Percentiles rank a stretch among this genome's conserved stretches.
These are phyloP conservation scores for Xylocopa sonorina DNA, from an alignment of 1,140 invertebrate species.

Conservation along the genomic window DNA sequence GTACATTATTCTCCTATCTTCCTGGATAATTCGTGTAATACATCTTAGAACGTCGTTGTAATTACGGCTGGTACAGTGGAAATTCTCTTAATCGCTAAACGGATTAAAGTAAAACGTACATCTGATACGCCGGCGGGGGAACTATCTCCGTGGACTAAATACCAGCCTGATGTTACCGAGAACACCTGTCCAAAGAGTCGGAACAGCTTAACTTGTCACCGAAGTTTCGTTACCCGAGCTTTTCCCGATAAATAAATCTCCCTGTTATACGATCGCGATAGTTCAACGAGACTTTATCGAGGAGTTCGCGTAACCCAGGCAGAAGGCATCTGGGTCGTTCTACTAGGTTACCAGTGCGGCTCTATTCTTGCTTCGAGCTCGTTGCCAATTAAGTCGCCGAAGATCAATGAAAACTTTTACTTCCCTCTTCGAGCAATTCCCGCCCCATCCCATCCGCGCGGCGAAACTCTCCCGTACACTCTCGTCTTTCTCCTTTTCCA, in stretches of 20 bases:
- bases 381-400: constrained; percentile 65
- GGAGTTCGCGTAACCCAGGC: constrained; percentile 11
- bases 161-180: background rate
- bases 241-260: constrained; percentile 5
- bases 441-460: background rate
- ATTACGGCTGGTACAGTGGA: too few relatives aligned
- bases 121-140: too few relatives aligned
- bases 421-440: background rate
- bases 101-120: too few relatives aligned
- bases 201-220: background rate
- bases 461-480: background rate
- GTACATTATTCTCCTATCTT: too few relatives aligned
- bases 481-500: background rate
- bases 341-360: constrained; percentile 24
- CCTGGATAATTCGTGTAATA: too few relatives aligned
- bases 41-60: too few relatives aligned
- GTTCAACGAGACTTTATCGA: background rate
- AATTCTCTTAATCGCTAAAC: too few relatives aligned
- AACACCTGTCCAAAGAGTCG: background rate
- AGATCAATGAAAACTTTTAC: constrained; percentile 58
- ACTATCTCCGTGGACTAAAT: background rate
- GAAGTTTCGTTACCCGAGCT: background rate
- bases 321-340: constrained; percentile 40
- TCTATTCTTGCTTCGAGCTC: constrained; percentile 27
- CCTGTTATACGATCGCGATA: background rate